Evolutionary conservation across 92 coral and sea anemone genomes (phyloP), one percentile per base, ranked within the genome.

Genomic region (Scolanthus callimorphus): DNA sequence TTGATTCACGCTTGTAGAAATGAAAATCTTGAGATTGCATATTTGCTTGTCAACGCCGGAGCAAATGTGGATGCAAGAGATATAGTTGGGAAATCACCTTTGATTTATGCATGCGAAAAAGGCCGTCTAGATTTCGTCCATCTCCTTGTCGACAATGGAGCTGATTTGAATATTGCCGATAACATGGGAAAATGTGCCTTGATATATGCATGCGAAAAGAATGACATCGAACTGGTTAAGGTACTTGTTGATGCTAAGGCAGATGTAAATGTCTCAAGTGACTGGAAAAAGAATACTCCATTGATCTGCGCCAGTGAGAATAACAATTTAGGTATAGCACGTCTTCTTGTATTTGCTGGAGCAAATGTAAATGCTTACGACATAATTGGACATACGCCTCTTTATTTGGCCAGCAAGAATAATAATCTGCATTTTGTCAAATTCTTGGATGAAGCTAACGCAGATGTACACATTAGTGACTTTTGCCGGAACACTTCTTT

Each of bases 101-200:
- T 60, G 54, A 34, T 60, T 20, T 39, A 60, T 60, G 66, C 28
- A 13, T 3, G 10, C 17, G 4, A 39, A 3, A 60, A 60, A 25
- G 51, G 24, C 24, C 3, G 13, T 13, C 29, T 60, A 11, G n/a
- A n/a, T n/a, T n/a, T n/a, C n/a, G 10, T 21, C 3, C 48, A 60
- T 1, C 20, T 25, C 11, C 31, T 60, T 27, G 11, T 38, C 21
- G 48, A 41, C 13, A 31, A 25, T 12, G 66, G 66, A 11, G 31
- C 31, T 17, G 53, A 60, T 46, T 27, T 60, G 20, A 2, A 39
- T 54, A 1, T 39, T 19, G 39, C 66, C 8, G 55, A 63, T 34
- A 19, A 17, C 10, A 31, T 41, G 3, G 76, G 76, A 2, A 39
- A 69, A 45, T 48, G 66, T 6, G 57, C 68, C 20, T 69, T 69